Conservation (phyloP, 1,140 invertebrate species). For the Drosophila bocqueti region DNA sequence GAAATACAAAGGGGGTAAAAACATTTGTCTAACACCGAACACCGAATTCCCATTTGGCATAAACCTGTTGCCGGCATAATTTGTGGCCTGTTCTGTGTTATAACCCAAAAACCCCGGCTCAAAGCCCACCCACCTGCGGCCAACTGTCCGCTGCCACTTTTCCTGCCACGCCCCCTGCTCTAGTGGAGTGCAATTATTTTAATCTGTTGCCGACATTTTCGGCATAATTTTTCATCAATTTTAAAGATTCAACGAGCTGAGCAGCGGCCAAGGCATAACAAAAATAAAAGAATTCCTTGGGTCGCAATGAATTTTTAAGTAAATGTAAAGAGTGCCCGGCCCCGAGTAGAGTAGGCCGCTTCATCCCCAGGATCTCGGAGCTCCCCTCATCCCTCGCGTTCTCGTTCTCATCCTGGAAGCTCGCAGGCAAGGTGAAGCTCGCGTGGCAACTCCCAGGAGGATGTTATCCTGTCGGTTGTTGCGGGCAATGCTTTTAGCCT, state of each 20-base stretch:
- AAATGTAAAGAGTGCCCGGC: conserved; percentile 67
- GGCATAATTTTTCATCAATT: conserved; percentile 79
- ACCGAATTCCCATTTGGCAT: conserved; percentile 62
- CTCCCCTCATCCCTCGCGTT: background rate
- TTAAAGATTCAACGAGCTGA: conserved; percentile 33
- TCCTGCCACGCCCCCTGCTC: background rate
- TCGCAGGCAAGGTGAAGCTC: conserved; percentile 26
- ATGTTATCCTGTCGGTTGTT: conserved; percentile 45
- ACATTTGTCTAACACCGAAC: conserved; percentile 47
- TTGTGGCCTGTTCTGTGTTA: conserved; percentile 47
- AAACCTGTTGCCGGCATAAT: conserved; percentile 71
- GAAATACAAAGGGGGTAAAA: conserved; percentile 52
- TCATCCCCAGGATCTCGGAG: conserved; percentile 7
- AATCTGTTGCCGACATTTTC: conserved; percentile 76
- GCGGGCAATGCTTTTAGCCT: conserved; percentile 73
- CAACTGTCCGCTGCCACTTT: background rate
- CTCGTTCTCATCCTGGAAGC: background rate
- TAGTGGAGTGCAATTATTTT: conserved; percentile 71
- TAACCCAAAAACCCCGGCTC: conserved; percentile 2
- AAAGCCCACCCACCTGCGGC: conserved; percentile 1
- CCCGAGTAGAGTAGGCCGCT: conserved; percentile 9
- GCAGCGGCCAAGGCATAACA: conserved; percentile 30
- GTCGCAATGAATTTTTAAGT: conserved; percentile 81
- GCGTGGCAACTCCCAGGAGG: conserved; percentile 75
- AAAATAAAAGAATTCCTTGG: conserved; percentile 78